Evolutionary conservation across 2,113 vertebrate genomes (phyloP).

Genomic region (Scalopus aquaticus): DNA sequence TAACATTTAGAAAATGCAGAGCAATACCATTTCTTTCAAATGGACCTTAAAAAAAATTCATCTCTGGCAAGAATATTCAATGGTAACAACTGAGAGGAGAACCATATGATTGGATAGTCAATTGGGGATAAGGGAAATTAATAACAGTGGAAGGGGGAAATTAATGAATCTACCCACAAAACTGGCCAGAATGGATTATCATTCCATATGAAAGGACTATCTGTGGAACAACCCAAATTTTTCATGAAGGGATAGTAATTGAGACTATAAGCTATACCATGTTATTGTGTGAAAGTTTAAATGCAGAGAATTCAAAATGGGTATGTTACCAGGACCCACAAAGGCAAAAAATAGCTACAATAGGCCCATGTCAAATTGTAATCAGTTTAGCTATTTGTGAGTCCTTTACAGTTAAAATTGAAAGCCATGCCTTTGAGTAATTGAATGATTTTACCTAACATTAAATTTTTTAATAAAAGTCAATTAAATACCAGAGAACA

Average conservation of each 20-base stretch:
- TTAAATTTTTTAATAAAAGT: slow-evolving; percentile 52
- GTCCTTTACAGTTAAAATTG: slow-evolving; percentile 23
- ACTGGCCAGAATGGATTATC: not conserved
- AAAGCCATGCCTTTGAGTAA: slow-evolving; percentile 46
- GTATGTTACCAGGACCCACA: not conserved
- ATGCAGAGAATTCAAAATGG: not conserved
- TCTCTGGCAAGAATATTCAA: not conserved
- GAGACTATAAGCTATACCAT: not conserved
- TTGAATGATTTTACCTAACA: slow-evolving; percentile 45
- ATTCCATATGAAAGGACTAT: not conserved
- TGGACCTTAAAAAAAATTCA: slow-evolving; percentile 4
- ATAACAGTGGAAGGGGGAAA: not conserved
- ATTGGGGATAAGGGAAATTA: not conserved
- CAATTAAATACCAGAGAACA: slow-evolving; percentile 42
- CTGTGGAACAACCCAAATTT: not conserved
- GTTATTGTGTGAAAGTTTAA: not conserved
- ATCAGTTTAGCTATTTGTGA: slow-evolving; percentile 48
- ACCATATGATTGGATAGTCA: not conserved
- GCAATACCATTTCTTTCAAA: slow-evolving; percentile 34
- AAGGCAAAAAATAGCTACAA: not conserved
- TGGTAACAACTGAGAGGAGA: not conserved
- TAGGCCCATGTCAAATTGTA: slow-evolving; percentile 18
- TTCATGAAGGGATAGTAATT: not conserved
- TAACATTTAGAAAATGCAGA: slow-evolving; percentile 45
- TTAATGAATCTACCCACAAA: not conserved